Conservation (phyloP, 2,113 vertebrate species). For the Triplophysa siluroides region DNA sequence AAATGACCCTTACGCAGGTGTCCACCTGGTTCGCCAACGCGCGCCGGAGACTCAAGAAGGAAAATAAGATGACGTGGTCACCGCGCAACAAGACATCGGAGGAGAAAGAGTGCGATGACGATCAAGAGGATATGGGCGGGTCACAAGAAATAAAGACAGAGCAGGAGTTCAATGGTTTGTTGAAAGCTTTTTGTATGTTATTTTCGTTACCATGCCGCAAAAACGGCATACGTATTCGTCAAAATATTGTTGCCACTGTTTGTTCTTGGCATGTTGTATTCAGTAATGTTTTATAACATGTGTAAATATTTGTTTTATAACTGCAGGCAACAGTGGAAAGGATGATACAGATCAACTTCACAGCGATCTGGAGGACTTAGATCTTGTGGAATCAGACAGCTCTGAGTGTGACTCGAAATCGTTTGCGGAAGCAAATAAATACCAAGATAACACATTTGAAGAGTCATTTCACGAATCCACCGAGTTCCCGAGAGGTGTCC, state of each 20-base stretch:
- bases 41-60: slow-evolving; percentile 89
- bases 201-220: not conserved
- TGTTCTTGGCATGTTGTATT: too few relatives aligned
- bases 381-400: slow-evolving; percentile 83
- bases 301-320: slow-evolving; percentile 17
- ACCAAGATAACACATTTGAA: slow-evolving; percentile 54
- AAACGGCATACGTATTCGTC: too few relatives aligned
- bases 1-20: slow-evolving; percentile 90
- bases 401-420: slow-evolving; percentile 84
- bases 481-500: slow-evolving; percentile 62
- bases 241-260: too few relatives aligned
- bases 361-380: slow-evolving; percentile 91
- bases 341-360: slow-evolving; percentile 81
- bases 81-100: slow-evolving; percentile 89
- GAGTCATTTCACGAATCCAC: slow-evolving; percentile 64
- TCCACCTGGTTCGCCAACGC: slow-evolving; percentile 94
- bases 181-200: not conserved
- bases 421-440: slow-evolving; percentile 65
- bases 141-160: slow-evolving; percentile 71
- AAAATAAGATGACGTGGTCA: slow-evolving; percentile 92
- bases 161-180: slow-evolving; percentile 78
- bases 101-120: slow-evolving; percentile 84
- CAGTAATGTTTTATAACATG: too few relatives aligned
- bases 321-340: slow-evolving; percentile 67
- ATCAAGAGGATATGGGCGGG: slow-evolving; percentile 75